Conservation (phyloP, 1,140 invertebrate genomes). For the Dinothrombium tinctorium region DNA sequence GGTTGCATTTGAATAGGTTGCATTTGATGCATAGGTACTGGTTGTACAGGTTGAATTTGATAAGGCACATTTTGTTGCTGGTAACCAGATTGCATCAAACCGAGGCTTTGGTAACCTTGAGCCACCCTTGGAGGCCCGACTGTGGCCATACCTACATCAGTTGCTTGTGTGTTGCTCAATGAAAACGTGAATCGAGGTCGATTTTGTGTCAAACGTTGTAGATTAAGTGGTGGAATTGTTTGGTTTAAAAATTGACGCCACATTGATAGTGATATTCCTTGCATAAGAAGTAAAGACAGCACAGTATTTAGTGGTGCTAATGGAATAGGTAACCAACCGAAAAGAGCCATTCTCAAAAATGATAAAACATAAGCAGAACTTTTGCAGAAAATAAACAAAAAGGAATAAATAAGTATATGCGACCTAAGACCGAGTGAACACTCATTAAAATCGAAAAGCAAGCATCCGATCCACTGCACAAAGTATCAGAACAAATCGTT, state of each 20-base stretch:
- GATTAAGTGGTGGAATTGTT: slow-evolving; percentile 5
- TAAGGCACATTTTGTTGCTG: neutral
- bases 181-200: neutral
- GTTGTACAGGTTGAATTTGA: neutral
- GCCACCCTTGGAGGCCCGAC: neutral
- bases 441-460: no score
- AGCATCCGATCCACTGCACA: no score
- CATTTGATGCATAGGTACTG: neutral
- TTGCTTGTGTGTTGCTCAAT: neutral
- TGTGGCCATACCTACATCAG: neutral
- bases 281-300: slow-evolving; percentile 10
- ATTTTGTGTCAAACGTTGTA: neutral
- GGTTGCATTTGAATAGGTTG: neutral
- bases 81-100: neutral
- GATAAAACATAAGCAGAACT: no score
- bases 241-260: slow-evolving; percentile 9
- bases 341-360: no score
- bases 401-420: no score
- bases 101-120: neutral
- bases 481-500: no score
- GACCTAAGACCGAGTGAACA: no score
- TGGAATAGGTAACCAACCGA: no score
- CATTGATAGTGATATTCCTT: slow-evolving; percentile 10
- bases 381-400: no score
- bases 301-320: slow-evolving; percentile 2